Evolutionary conservation across 2,888 invertebrate species (phyloP), one percentile per base, ranked within the genome.

Genomic region (Bombylius discolor): DNA sequence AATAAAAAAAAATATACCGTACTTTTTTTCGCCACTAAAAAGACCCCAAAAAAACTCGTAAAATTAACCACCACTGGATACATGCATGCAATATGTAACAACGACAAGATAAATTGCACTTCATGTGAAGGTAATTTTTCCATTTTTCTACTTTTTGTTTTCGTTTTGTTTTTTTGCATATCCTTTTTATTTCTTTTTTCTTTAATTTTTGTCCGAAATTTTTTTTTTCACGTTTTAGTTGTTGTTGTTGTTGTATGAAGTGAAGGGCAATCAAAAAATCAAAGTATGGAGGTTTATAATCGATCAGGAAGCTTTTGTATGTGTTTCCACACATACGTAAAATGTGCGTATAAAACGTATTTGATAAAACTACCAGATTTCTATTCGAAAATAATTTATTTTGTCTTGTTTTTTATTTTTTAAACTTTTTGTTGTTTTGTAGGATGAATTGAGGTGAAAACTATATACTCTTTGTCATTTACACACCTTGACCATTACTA

Each of bases 91-190:
- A 14, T 36, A 8, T 55, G 55, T 31, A 51, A 51, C 55, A 55
- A 55, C 50, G 55, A 55, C 56, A 53, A 57, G 57, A 59, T 58
- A 60, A 55, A 60, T 61, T 57, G 52, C 56, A 56, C 49, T 54
- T 47, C 47, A 54, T 57, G 57, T 52, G 56, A 55, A 59, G 56
- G 59, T 60, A 58, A 58, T 55, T 55, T 56, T 53, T 51, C 51
- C 49, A 49, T 52, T 58, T 54, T 58, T 42, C 11, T 11, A 11
- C 4, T 11, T 42, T 42, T 11, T 11, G 7, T 42, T 42, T 42
- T 42, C n/a, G n/a, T 42, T 6, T 11, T 8, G 1, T 11, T 42
- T 42, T n/a, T 42, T 11, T 23, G 23, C 23, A 23, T 3, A 23
- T 23, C 23, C 23, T 23, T 23, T 42, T 11, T 42, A 42, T 11